Base-by-base conservation (phyloP, 2,888 invertebrate genomes). In the Pyralis farinalis region DNA sequence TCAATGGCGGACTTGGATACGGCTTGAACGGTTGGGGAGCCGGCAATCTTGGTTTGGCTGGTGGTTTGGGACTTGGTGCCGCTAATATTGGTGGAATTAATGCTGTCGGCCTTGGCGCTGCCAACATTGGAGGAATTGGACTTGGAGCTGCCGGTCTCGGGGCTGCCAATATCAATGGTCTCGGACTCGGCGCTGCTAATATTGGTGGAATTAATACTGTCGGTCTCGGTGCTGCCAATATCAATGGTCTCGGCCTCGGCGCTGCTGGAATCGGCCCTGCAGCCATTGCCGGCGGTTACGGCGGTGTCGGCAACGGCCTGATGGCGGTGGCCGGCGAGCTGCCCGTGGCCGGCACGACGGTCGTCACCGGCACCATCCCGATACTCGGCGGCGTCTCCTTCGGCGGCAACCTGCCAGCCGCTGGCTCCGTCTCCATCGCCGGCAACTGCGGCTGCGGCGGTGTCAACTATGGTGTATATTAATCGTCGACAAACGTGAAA, bases 341-440 rank as follows among this genome's bases (percentile, higher is more conserved):
- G 11, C 31, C 30, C 12, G 44, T 44, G 7, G 9, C 29, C n/a
- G 48, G 48, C 20, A 29, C 37, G 7, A 34, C 49, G 16, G 25
- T 47, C 32, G 55, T 72, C 28, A 47, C 53, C 22, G 70, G 70
- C 16, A 53, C 57, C 29, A 61, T 70, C 9, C 71, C 69, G 6
- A 58, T 69, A 25, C 35, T 58, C 27, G 69, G 69, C 29, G 55
- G 54, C 11, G 66, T 71, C 1, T 28, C 47, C 22, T 68, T 63
- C 44, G 65, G 70, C 27, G 75, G 76, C 1, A 50, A 47, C 6
- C 44, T 78, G 27, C 71, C 71, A 1, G 44, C 47, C 21, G 35
- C 42, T 21, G 47, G 47, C 21, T 34, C 36, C n/a, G 47, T 47
- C 8, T 42, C 42, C 33, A 40, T 47, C 28, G 37, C 47, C 30